Evolutionary conservation across 1,140 invertebrate genomes (phyloP), one percentile per base, ranked within the genome.

Genomic region (Nasonia longicornis): DNA sequence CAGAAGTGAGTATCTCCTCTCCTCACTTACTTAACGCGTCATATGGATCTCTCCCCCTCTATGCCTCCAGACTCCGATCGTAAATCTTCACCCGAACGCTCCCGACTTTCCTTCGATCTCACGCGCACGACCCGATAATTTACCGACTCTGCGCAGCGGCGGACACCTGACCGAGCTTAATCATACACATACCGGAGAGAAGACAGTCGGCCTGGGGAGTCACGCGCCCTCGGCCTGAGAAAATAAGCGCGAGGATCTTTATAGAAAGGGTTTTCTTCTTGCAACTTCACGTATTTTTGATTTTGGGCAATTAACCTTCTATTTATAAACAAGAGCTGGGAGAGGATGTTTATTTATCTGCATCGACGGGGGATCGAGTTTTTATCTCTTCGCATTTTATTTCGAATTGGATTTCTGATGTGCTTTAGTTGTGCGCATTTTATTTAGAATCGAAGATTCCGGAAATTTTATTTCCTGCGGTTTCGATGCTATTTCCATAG

Each of bases 271-370:
- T 42, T 79, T 69, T 29, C 35, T 71, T 45, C 26, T 26, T 26
- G 8, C 35, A 16, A 22, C 74, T 10, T 14, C 35, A 14, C 75
- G 22, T 58, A 12, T 38, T 75, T 69, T 58, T 52, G 22, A 70
- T 76, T 71, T 69, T 31, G 14, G 8, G 0, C 6, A 11, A 81
- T 81, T 31, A 66, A 72, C 77, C 74, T 81, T 72, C 74, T 81
- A 81, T 81, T 81, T 81, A 81, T 81, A 81, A 70, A 81, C n/a
- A 67, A 73, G 22, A 67, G 11, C 2, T 8, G 38, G 31, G 31
- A n/a, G 63, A 14, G 2, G n/a, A 64, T 11, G 26, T 31, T 31
- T 38, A 3, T 38, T 69, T 45, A 0, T 29, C 71, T 45, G 8
- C 16, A 52, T 52, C 14, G 48, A 52, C 48, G 48, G 48, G 38